Evolutionary conservation across 2,113 vertebrate species (phyloP), one percentile per base, ranked within the genome.

Genomic region (Coptodon bakossiorum): DNA sequence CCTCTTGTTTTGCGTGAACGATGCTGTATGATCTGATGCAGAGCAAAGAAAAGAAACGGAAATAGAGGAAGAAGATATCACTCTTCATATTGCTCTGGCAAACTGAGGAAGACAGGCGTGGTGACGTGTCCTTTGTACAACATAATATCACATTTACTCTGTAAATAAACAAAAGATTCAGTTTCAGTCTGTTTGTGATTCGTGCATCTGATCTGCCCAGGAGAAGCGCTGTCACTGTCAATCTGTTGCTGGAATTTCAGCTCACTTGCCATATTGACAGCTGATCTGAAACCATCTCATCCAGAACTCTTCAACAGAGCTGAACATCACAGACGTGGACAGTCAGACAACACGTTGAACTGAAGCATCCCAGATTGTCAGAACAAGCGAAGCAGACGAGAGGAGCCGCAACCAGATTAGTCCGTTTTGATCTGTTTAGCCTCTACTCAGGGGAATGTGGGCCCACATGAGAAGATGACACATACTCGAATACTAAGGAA

Each of bases 271-370:
- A 86, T 86, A 82, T 85, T 91, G 94, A 93, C 89, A 89, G 83
- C 57, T 93, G 90, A 90, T 93, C 88, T 89, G 87, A 90, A 86
- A 88, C 22, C 40, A 17, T 85, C 82, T 86, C 86, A 83, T 89
- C 80, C 84, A 82, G 79, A 90, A 45, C 73, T 48, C 83, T 85
- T 90, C 87, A 78, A 27, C 59, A 50, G 78, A 90, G 79, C 54
- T 14, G 82, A 85, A 86, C 78, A 86, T 57, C 85, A 83, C 82
- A 87, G 81, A 85, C 71, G 13, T 17, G 87, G 87, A 89, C 90
- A 43, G 84, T 82, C 82, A 68, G 66, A 76, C 82, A 83, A 87
- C 73, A 78, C 38, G 36, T 16, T 68, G 11, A 24, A 81, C 63
- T 52, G 68, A 91, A 86, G 63, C 40, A 43, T 71, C 16, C 16